These are phyloP conservation scores for Hypotaenidia okinawae DNA, from an alignment of 2,797 vertebrate genomes.

Conservation along the genomic window DNA sequence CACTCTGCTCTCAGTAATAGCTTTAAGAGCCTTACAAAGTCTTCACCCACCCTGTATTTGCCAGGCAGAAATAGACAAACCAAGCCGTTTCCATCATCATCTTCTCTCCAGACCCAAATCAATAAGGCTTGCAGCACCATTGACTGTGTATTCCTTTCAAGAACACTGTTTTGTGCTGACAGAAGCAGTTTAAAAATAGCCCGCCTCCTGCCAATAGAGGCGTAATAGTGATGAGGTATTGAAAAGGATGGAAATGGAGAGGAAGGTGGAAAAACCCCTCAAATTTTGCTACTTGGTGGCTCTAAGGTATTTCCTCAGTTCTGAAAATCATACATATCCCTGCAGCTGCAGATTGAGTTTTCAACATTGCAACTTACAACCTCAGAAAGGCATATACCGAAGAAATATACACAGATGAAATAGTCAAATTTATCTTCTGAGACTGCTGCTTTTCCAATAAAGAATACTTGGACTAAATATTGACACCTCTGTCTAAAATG, in stretches of 20 bases:
- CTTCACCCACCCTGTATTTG: background rate
- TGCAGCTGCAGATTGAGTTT: background rate
- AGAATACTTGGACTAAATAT: background rate
- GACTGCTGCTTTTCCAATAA: background rate
- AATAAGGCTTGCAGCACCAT: background rate
- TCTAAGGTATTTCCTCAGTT: background rate
- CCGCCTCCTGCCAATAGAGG: background rate
- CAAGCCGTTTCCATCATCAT: background rate
- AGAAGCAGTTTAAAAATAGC: background rate
- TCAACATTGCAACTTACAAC: background rate
- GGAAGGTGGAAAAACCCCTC: background rate
- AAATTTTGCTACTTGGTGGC: background rate
- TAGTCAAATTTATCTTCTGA: background rate
- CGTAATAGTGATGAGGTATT: background rate
- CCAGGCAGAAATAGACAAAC: background rate
- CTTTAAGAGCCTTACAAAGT: background rate
- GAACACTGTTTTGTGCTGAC: background rate
- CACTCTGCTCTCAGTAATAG: background rate
- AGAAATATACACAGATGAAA: background rate
- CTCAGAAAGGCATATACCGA: background rate
- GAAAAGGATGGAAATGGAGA: background rate
- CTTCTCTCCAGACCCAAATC: background rate
- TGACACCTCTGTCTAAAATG: background rate
- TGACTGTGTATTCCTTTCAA: background rate
- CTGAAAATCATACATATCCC: background rate